A percentile compares a stretch with the other conserved stretches of the same genome.
Conservation (phyloP, 2,888 invertebrate species). For the Chrysolina americana region DNA sequence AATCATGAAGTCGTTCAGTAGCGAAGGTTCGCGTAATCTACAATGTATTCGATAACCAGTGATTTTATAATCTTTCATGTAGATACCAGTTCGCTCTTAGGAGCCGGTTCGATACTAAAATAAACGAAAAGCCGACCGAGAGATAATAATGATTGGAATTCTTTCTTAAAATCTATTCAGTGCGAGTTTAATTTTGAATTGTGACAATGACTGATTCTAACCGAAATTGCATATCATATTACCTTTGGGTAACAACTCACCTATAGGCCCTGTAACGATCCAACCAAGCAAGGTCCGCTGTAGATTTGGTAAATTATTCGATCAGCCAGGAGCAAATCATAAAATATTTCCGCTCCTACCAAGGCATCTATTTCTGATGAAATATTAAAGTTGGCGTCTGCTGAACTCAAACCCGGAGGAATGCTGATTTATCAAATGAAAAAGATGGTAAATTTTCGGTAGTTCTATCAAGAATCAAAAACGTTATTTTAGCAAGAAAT, state of each 20-base stretch:
- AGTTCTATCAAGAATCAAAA: slow-evolving; percentile 27
- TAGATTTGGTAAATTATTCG: not conserved
- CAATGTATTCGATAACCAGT: no score
- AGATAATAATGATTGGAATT: no score
- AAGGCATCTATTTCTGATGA: slow-evolving; percentile 15
- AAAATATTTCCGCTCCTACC: slow-evolving; percentile 24
- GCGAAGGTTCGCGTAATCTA: no score
- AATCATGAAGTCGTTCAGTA: no score
- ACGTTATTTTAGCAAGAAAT: slow-evolving; percentile 15
- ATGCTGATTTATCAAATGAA: slow-evolving; percentile 16
- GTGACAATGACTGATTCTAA: no score
- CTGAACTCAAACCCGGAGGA: slow-evolving; percentile 4
- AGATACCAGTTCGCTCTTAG: no score
- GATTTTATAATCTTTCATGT: no score
- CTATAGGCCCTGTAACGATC: not conserved
- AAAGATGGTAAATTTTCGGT: slow-evolving; percentile 7
- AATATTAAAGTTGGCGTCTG: slow-evolving; percentile 20
- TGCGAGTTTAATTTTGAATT: no score
- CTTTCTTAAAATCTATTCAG: no score
- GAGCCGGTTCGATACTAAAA: no score
- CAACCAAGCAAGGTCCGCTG: slow-evolving; percentile 3
- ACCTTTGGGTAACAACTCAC: not conserved
- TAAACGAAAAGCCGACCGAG: no score
- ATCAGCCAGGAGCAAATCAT: slow-evolving; percentile 19
- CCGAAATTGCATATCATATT: not conserved